Evolutionary conservation across 2,113 vertebrate genomes (phyloP).

Genomic region (Grantiella picta): DNA sequence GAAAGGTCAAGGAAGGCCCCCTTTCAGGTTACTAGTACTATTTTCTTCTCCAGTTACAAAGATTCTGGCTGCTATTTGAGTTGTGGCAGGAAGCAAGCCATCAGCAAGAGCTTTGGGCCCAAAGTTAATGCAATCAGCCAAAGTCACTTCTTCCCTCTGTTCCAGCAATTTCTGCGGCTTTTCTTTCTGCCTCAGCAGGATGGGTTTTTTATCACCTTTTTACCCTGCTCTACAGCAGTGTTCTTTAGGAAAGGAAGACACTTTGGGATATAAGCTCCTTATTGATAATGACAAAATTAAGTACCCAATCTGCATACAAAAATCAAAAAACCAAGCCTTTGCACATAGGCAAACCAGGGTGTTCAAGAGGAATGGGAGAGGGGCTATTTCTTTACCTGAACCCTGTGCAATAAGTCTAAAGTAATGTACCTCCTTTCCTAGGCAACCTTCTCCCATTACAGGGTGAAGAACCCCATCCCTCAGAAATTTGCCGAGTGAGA

Average conservation of each 20-base stretch:
- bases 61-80: not conserved
- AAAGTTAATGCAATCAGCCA: not conserved
- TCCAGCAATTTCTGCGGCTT: conserved; percentile 1
- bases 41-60: not conserved
- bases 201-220: not conserved
- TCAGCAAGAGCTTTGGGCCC: not conserved
- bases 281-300: not conserved
- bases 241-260: not conserved
- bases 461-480: not conserved
- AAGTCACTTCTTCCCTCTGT: not conserved
- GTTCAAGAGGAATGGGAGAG: not conserved
- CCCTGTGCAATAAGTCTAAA: not conserved
- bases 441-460: not conserved
- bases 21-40: not conserved
- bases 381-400: not conserved
- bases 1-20: not conserved
- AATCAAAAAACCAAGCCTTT: not conserved
- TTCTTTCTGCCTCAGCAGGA: not conserved
- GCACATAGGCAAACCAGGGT: not conserved
- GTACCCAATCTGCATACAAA: not conserved
- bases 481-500: not conserved
- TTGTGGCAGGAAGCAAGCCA: not conserved
- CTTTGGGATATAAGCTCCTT: not conserved
- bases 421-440: not conserved
- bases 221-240: not conserved